phyloP scores from a whole-genome alignment of 2,888 invertebrate species.

The Callosobruchus maculatus region DNA sequence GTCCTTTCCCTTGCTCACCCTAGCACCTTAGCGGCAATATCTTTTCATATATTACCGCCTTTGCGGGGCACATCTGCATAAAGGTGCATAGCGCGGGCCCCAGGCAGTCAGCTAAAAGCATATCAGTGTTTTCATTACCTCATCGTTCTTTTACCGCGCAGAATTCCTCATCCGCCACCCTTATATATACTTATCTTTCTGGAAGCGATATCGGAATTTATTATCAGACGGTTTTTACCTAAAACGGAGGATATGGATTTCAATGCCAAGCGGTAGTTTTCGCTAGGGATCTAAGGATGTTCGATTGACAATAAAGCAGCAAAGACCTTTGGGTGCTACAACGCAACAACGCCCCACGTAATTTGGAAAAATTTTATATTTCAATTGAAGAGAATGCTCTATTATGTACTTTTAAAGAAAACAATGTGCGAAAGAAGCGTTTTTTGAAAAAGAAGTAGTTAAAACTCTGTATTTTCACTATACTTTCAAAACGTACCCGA shows the following conservation, averaged over 20 bases:
- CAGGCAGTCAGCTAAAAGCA: neutral
- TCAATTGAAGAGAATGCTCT: too few species aligned
- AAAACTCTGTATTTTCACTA: too few species aligned
- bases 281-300: neutral
- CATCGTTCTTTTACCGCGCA: constrained; percentile 17
- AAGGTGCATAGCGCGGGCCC: neutral
- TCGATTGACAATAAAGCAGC: too few species aligned
- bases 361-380: too few species aligned
- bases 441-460: too few species aligned
- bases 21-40: neutral
- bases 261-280: neutral
- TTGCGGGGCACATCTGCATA: neutral
- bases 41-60: neutral
- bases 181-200: neutral
- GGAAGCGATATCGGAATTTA: neutral
- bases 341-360: too few species aligned
- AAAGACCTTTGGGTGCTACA: too few species aligned
- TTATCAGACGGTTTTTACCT: neutral
- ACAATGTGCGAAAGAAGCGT: too few species aligned
- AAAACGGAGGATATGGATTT: neutral
- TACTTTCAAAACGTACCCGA: too few species aligned
- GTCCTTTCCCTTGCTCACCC: neutral
- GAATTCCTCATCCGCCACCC: constrained; percentile 1
- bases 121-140: constrained; percentile 29
- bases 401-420: too few species aligned